These are phyloP conservation scores for Heliconius sara DNA, from an alignment of 2,888 invertebrate species.

Conservation along the genomic window DNA sequence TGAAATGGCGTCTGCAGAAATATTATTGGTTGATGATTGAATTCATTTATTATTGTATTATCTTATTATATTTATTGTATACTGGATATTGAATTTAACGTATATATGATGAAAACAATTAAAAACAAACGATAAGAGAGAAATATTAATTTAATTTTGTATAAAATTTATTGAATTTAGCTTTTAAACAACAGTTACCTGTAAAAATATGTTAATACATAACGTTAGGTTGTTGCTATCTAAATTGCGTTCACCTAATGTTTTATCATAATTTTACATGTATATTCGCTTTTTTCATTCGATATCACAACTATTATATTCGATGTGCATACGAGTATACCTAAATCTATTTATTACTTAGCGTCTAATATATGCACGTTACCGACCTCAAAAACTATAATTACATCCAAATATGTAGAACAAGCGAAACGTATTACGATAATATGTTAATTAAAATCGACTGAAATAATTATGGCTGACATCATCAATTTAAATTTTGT, in stretches of 20 bases:
- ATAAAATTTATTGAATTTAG: neutral
- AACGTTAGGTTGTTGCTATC: neutral
- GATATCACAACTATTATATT: neutral
- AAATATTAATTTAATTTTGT: neutral
- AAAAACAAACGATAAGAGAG: neutral
- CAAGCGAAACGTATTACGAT: constrained; percentile 48
- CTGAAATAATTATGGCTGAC: constrained; percentile 53
- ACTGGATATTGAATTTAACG: neutral
- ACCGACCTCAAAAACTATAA: constrained; percentile 36
- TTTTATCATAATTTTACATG: neutral
- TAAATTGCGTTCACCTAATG: neutral
- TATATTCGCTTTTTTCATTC: neutral
- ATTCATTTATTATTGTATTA: neutral
- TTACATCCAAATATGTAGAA: constrained; percentile 43
- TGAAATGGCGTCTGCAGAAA: neutral
- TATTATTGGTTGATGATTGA: neutral
- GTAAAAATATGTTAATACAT: neutral
- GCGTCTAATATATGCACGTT: neutral
- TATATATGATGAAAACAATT: neutral
- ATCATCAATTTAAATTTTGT: constrained; percentile 62
- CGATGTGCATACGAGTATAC: neutral
- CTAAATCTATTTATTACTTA: neutral
- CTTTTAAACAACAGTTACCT: neutral
- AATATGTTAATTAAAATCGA: constrained; percentile 59
- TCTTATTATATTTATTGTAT: neutral